Evolutionary conservation across 2,888 invertebrate species (phyloP).

Genomic region (Linnaemya vulpina): DNA sequence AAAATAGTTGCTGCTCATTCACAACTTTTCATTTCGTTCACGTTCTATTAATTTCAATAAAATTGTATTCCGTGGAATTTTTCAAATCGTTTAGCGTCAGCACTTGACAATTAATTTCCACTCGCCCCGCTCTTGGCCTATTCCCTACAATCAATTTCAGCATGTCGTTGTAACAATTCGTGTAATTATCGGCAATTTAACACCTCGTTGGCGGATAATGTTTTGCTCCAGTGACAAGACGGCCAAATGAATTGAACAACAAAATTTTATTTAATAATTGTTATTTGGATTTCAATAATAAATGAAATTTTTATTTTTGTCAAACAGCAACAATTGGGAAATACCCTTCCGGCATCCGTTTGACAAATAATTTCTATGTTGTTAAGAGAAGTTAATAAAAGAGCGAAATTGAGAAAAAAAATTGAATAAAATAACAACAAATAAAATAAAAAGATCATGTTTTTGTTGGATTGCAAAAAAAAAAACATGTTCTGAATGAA

Average conservation of each 20-base stretch:
- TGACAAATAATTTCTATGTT: no score
- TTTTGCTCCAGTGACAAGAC: conserved; percentile 57
- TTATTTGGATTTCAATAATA: conserved; percentile 25
- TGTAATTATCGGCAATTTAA: conserved; percentile 55
- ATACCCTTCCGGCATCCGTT: no score
- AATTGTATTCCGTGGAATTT: conserved; percentile 10
- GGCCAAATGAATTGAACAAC: not conserved
- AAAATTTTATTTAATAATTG: conserved; percentile 8
- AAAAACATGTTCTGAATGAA: no score
- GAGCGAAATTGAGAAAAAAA: no score
- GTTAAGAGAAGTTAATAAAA: no score
- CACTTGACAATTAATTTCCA: conserved; percentile 15
- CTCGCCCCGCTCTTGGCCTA: not conserved
- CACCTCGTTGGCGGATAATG: conserved; percentile 42
- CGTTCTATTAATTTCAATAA: conserved; percentile 53
- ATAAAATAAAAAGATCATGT: no score
- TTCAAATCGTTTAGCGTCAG: conserved; percentile 7
- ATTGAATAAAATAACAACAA: no score
- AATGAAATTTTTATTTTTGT: conserved; percentile 19
- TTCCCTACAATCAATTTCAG: not conserved
- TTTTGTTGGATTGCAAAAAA: no score
- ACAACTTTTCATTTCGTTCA: conserved; percentile 10
- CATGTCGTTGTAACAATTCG: conserved; percentile 4
- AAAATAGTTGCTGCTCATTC: not conserved
- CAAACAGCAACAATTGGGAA: no score